Evolutionary conservation across 2,113 vertebrate species (phyloP), one percentile per base, ranked within the genome.

Genomic region (Paratilapia polleni): DNA sequence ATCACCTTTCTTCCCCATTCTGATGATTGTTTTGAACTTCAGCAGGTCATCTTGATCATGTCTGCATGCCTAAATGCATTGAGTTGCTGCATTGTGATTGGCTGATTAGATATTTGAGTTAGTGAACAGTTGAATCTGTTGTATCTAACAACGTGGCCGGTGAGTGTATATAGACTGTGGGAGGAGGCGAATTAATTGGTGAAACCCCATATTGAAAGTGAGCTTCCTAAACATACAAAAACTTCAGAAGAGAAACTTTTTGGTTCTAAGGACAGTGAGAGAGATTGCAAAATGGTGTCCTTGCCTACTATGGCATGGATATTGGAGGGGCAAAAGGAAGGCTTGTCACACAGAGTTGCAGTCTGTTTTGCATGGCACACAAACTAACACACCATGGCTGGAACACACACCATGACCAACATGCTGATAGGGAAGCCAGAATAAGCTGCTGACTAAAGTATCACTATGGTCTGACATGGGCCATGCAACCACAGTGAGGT

Each of bases 391-490:
- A 31, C 84, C 83, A 74, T 83, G 78, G 80, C 88, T 85, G 86
- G 86, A 91, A 89, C 83, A 90, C 91, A 91, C 81, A 84, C 88
- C 81, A 78, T 91, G 88, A 90, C 85, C 92, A 89, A 90, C 89
- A 78, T 82, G 88, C 79, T 84, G 89, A 78, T 52, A 66, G 80
- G 28, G 84, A 85, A 87, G 88, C 89, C 90, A 85, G 86, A 89
- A 90, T 88, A 91, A 90, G 91, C 89, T 91, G 91, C 92, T 92
- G 93, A 93, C 89, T 93, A 74, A 83, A 87, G 88, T 73, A 84
- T 84, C 88, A 73, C 89, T 78, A 57, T 24, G 78, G 81, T 82
- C 80, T 84, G 88, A 92, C 89, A 86, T 43, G 73, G 0, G 1
- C 80, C 91, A 82, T 47, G 77, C 76, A 66, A 82, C 84, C 87